Base-by-base conservation (phyloP, 2,113 vertebrate genomes). In the Ciconia stormi region DNA sequence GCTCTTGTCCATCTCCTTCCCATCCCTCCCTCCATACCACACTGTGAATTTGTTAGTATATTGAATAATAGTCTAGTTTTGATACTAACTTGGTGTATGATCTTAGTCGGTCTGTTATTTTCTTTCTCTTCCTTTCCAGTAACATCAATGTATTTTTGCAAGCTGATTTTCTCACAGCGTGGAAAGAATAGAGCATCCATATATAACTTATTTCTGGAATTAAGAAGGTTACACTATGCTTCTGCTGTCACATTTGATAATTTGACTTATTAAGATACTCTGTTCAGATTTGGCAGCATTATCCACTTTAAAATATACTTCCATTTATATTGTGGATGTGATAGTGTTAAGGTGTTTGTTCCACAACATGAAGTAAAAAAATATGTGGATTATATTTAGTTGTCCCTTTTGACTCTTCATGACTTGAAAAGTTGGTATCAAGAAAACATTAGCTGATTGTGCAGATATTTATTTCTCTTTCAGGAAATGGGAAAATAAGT, bases 401-500 rank as follows among this genome's bases (percentile, higher is more conserved):
- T 79, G 21, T 72, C 23, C 36, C 19, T 79, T 86, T 79, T 3
- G 6, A 36, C 22, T 49, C 10, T 78, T 78, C 3, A 6, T 67
- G 34, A 61, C 22, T 93, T 93, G 44, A 53, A 61, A 36, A 42
- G 32, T 55, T 1, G 0, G 32, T 71, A 4, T 61, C 42, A 82
- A 61, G 59, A 47, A 73, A 42, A 90, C 15, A 34, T 29, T 10
- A 74, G 32, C 47, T 71, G 47, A 56, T 78, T 74, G 70, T 58
- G 53, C 52, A 70, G 86, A 27, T 92, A 32, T 44, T 11, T 95
- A 32, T 84, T 89, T 96, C 11, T 97, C 9, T 97, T 84, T 89
- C 92, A 99, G 99, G 99, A 93, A 99, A 98, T 89, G 99, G 99
- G 32, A 99, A 99, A 95, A 99, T 99, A 95, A 99, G 98, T 95